Evolutionary conservation across 2,888 invertebrate species (phyloP), one percentile per base, ranked within the genome.

Genomic region (Mesodorylaimus sp.): DNA sequence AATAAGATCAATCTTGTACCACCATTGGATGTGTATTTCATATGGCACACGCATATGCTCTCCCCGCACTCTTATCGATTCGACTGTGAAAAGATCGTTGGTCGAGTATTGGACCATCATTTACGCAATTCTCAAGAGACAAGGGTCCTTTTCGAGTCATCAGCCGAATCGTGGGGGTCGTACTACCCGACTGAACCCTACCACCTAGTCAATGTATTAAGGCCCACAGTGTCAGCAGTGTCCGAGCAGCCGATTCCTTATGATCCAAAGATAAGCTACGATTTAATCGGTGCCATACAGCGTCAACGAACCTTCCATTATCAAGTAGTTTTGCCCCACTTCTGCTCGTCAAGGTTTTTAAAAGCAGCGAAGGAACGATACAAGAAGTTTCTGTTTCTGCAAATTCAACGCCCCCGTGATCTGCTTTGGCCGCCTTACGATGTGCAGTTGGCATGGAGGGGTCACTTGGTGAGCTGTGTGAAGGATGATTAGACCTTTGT

Each of bases 401-500:
- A 70, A 57, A 63, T 66, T 50, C 64, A 64, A 32, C 67, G 70
- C 57, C 63, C 68, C 2, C 64, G 61, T 32, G 62, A 66, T 51
- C 69, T 71, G 55, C 58, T 73, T 32, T 70, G 71, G 23, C 72
- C 72, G 1, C 71, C 70, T 56, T 72, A 72, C 54, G 72, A 72
- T 56, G 70, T 70, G 53, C 71, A 72, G 56, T 58, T 72, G 32
- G 61, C 70, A 2, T 72, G 72, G 72, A 72, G 73, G 55, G 60
- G 70, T 1, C 72, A 73, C 58, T 70, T 71, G 60, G 66, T 71
- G 10, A 39, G 41, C 32, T 32, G 10, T 10, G 16, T 32, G 32
- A 13, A 32, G 32, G 10, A 32, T 32, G 16, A 16, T 32, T 32
- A 13, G 10, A 32, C 32, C n/a, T n/a, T n/a, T n/a, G n/a, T n/a